Conservation (phyloP, 1,140 invertebrate genomes). For the Archivesica marissinica region DNA sequence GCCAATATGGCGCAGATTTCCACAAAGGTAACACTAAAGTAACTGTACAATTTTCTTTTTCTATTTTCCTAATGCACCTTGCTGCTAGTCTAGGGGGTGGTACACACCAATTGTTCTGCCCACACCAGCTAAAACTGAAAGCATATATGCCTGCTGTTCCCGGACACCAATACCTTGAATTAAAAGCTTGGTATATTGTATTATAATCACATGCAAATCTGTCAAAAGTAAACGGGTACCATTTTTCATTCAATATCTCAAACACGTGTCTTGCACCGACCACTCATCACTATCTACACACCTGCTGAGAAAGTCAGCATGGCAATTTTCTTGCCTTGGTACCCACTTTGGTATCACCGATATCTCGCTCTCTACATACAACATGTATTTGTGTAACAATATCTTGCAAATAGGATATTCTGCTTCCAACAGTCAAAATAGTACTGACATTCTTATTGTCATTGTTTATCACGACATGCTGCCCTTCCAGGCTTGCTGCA, state of each 20-base stretch:
- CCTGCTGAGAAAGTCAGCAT: constrained; percentile 39
- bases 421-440: constrained; percentile 15
- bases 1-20: constrained; percentile 37
- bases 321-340: constrained; percentile 17
- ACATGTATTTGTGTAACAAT: constrained; percentile 5
- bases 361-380: not conserved
- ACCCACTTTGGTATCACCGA: constrained; percentile 24
- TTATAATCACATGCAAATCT: constrained; percentile 45
- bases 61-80: constrained; percentile 10
- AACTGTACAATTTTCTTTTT: not conserved
- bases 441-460: constrained; percentile 33
- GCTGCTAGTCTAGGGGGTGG: constrained; percentile 11
- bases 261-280: constrained; percentile 34
- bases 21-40: constrained; percentile 16
- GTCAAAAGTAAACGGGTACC: constrained; percentile 24
- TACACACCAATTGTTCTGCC: constrained; percentile 48
- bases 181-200: constrained; percentile 36
- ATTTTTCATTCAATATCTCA: constrained; percentile 3
- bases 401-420: constrained; percentile 25
- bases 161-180: constrained; percentile 52
- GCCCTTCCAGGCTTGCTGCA: not conserved
- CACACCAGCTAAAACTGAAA: not conserved
- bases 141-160: constrained; percentile 43
- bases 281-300: constrained; percentile 38
- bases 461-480: constrained; percentile 2